Percentiles rank a stretch among this genome's conserved stretches.
Evolutionary conservation across 2,797 vertebrate genomes (phyloP).

Genomic region (Lycodopsis pacificus): DNA sequence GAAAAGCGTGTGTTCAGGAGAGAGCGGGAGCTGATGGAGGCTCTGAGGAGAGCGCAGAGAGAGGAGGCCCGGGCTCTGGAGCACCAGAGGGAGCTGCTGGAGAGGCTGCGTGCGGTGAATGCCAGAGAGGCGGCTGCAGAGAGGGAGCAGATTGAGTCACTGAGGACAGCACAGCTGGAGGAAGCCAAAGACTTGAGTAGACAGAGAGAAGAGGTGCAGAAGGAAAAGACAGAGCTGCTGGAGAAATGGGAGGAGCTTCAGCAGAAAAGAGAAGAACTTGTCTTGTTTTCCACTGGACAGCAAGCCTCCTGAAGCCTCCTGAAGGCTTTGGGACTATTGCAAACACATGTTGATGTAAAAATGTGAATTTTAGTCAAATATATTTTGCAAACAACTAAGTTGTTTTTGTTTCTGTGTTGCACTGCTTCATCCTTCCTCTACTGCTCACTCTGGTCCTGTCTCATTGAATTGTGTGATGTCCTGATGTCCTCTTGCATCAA

Average conservation of each 20-base stretch:
- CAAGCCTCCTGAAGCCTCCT: conserved; percentile 15
- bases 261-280: conserved; percentile 58
- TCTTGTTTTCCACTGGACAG: conserved; percentile 34
- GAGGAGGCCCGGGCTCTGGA: conserved; percentile 81
- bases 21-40: conserved; percentile 79
- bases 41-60: conserved; percentile 79
- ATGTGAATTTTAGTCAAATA: conserved; percentile 9
- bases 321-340: neutral
- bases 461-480: conserved; percentile 2
- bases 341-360: neutral
- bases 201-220: conserved; percentile 75
- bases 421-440: neutral
- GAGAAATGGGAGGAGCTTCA: conserved; percentile 70
- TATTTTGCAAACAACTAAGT: neutral
- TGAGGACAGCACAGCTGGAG: conserved; percentile 78
- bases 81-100: conserved; percentile 80
- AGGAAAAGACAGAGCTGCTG: conserved; percentile 64
- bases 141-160: conserved; percentile 68
- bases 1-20: conserved; percentile 69
- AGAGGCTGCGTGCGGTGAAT: conserved; percentile 67
- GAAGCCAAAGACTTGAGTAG: conserved; percentile 71
- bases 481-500: neutral
- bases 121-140: conserved; percentile 77
- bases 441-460: neutral
- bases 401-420: neutral